These are phyloP conservation scores for Drosophila prolongata DNA, from an alignment of 2,888 invertebrate species.

Conservation along the genomic window DNA sequence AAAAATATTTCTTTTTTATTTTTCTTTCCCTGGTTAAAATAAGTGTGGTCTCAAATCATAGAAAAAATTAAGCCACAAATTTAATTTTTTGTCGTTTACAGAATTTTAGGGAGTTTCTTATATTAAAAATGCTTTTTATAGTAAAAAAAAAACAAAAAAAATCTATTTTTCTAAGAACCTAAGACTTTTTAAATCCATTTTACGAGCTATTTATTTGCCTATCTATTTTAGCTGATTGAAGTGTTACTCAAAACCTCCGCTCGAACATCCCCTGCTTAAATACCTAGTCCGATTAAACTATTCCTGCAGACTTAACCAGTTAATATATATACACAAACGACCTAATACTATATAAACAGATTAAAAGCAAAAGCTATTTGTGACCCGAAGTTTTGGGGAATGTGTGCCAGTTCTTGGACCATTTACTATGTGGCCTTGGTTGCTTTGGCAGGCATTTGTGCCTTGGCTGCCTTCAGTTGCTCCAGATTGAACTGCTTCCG, in stretches of 20 bases:
- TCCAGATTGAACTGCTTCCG: conserved; percentile 79
- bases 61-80: neutral
- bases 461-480: conserved; percentile 72
- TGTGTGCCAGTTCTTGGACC: conserved; percentile 46
- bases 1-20: too few species aligned
- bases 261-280: neutral
- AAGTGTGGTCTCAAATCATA: neutral
- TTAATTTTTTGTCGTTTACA: neutral
- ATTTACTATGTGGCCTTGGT: conserved; percentile 50
- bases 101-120: neutral
- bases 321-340: neutral
- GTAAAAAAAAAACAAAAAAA: too few species aligned
- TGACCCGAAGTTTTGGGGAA: conserved; percentile 48
- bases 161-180: neutral
- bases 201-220: neutral
- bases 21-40: too few species aligned
- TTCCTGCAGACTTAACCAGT: conserved; percentile 24
- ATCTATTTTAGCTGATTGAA: neutral
- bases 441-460: conserved; percentile 62
- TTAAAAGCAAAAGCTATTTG: conserved; percentile 37
- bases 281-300: conserved; percentile 21
- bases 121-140: neutral
- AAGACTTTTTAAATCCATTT: neutral
- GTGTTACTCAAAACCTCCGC: neutral
- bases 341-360: conserved; percentile 25